These are phyloP conservation scores for Climacteris rufus DNA, from an alignment of 2,113 vertebrate species.

Conservation along the genomic window DNA sequence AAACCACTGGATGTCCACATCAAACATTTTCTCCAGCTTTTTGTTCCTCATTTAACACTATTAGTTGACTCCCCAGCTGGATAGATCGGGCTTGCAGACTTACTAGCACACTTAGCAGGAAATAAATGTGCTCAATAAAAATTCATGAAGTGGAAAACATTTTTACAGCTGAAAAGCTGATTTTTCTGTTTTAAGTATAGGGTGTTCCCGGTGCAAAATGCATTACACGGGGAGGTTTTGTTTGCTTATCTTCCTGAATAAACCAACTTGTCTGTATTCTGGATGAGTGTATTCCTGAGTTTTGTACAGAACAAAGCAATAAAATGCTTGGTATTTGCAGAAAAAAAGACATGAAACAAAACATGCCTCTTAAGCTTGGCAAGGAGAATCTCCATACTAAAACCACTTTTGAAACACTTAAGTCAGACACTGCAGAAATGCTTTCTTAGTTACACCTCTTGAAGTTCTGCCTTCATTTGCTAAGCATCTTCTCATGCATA, in stretches of 20 bases:
- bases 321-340: not conserved
- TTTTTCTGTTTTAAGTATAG: slow-evolving; percentile 16
- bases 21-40: not conserved
- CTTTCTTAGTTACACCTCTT: not conserved
- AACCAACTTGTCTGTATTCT: not conserved
- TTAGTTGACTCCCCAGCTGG: not conserved
- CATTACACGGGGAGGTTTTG: not conserved
- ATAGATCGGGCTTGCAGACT: not conserved
- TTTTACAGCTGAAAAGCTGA: slow-evolving; percentile 21
- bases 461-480: not conserved
- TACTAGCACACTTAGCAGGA: not conserved
- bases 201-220: not conserved
- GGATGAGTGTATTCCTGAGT: not conserved
- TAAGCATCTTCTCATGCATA: not conserved
- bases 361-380: not conserved
- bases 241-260: not conserved
- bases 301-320: not conserved
- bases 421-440: not conserved
- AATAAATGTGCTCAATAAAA: slow-evolving; percentile 2
- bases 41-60: not conserved
- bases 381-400: not conserved
- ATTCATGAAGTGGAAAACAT: slow-evolving; percentile 11
- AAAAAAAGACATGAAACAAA: not conserved
- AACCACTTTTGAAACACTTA: not conserved
- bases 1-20: not conserved